phyloP scores from a whole-genome alignment of 2,888 invertebrate genomes.

The Scaptodrosophila latifasciaeformis region DNA sequence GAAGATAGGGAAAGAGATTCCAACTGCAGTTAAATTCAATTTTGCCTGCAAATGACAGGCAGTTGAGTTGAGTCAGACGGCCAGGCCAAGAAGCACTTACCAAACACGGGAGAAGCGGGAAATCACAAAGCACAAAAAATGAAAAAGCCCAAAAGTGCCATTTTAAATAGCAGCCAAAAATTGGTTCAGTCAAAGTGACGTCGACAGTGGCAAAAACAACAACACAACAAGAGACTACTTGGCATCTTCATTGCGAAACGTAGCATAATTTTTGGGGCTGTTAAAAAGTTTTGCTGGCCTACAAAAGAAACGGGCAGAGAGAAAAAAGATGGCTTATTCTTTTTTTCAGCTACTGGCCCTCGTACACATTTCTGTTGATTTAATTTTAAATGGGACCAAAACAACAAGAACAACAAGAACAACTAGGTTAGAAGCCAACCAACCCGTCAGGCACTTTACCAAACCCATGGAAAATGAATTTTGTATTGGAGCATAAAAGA shows the following conservation, averaged over 20 bases:
- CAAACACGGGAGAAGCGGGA: neutral
- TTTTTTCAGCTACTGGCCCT: slow-evolving; percentile 9
- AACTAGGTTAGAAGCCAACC: too few species aligned
- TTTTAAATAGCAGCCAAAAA: slow-evolving; percentile 66
- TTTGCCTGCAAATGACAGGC: slow-evolving; percentile 64
- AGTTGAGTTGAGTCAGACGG: slow-evolving; percentile 11
- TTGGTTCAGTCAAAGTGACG: too few species aligned
- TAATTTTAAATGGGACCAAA: slow-evolving; percentile 68
- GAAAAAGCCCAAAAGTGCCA: slow-evolving; percentile 40
- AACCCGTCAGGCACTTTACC: neutral
- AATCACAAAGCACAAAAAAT: neutral
- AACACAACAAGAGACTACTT: slow-evolving; percentile 15
- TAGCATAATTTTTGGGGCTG: slow-evolving; percentile 54
- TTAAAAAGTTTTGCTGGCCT: slow-evolving; percentile 54
- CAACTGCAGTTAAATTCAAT: slow-evolving; percentile 66
- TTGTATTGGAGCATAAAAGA: neutral
- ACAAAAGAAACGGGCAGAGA: too few species aligned
- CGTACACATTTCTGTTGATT: slow-evolving; percentile 62
- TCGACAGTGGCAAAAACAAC: slow-evolving; percentile 25
- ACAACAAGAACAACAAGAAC: too few species aligned
- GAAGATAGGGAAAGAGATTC: slow-evolving; percentile 26
- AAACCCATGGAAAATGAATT: neutral
- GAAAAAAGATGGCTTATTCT: too few species aligned
- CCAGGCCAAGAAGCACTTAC: neutral
- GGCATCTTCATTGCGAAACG: slow-evolving; percentile 49